These are phyloP conservation scores for Thamnophis elegans DNA, from an alignment of 2,797 vertebrate genomes.

Conservation along the genomic window DNA sequence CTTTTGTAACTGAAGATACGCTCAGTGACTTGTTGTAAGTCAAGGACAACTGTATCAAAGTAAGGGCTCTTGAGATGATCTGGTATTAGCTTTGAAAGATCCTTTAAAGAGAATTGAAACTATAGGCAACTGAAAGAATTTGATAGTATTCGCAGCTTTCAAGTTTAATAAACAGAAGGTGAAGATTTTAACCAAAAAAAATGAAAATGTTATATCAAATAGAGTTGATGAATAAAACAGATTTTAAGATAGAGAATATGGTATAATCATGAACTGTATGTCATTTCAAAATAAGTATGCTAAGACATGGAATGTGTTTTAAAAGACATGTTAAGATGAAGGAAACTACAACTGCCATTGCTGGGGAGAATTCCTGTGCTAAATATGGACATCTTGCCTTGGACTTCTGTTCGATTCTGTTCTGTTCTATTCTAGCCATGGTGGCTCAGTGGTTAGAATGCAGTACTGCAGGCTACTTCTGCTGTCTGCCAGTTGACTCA, in stretches of 20 bases:
- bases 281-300: not conserved
- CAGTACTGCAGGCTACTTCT: no score
- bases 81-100: not conserved
- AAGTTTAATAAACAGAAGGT: not conserved
- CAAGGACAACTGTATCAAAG: not conserved
- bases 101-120: not conserved
- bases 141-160: not conserved
- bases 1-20: not conserved
- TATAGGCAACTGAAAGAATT: not conserved
- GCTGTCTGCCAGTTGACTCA: no score
- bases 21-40: not conserved
- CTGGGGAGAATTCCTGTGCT: not conserved
- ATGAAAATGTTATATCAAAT: not conserved
- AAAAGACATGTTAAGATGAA: not conserved
- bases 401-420: no score
- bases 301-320: not conserved
- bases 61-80: not conserved
- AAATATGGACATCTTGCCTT: not conserved
- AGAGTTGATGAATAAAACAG: not conserved
- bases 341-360: not conserved
- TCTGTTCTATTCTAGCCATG: no score
- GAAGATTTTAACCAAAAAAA: not conserved
- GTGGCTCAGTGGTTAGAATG: no score
- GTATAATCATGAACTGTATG: not conserved
- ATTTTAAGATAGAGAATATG: not conserved